A percentile compares a stretch with the other conserved stretches of the same genome.
Conservation (phyloP, 1,140 invertebrate species). For the Battus philenor region DNA sequence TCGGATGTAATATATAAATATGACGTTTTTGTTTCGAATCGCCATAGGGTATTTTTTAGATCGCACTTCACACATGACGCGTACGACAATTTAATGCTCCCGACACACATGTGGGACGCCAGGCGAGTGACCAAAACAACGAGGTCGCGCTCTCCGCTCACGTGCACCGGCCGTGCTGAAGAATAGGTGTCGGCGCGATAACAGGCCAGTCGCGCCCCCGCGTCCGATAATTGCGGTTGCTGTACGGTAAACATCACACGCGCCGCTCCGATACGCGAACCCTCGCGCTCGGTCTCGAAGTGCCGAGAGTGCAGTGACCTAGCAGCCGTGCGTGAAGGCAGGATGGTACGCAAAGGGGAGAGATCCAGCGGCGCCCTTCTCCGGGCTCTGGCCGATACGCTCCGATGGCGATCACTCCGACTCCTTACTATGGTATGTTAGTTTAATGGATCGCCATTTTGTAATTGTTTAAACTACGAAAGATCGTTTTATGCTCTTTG, state of each 20-base stretch:
- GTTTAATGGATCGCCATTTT: too few relatives aligned
- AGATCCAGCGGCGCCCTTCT: conserved; percentile 52
- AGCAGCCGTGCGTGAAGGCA: conserved; percentile 60
- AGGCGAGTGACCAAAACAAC: conserved; percentile 63
- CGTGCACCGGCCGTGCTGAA: conserved; percentile 40
- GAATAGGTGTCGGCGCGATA: conserved; percentile 61
- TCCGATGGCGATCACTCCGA: conserved; percentile 54
- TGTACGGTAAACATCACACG: conserved; percentile 1
- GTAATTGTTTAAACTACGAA: not conserved
- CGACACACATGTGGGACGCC: conserved; percentile 17
- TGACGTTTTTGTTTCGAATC: not conserved
- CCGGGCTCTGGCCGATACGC: conserved; percentile 57
- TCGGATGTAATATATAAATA: conserved; percentile 3
- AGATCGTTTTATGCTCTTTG: not conserved
- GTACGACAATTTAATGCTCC: conserved; percentile 4
- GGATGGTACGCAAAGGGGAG: conserved; percentile 67
- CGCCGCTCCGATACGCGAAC: not conserved
- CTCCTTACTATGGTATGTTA: conserved; percentile 54
- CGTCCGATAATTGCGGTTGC: conserved; percentile 67
- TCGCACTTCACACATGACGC: conserved; percentile 1
- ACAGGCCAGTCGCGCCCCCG: conserved; percentile 63
- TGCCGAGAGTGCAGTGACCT: conserved; percentile 59
- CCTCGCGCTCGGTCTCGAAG: conserved; percentile 22
- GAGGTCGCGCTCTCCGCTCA: conserved; percentile 43
- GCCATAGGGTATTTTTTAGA: conserved; percentile 4